These are phyloP conservation scores for Pachliopta kotzebuea DNA, from an alignment of 2,888 invertebrate genomes.

Conservation along the genomic window DNA sequence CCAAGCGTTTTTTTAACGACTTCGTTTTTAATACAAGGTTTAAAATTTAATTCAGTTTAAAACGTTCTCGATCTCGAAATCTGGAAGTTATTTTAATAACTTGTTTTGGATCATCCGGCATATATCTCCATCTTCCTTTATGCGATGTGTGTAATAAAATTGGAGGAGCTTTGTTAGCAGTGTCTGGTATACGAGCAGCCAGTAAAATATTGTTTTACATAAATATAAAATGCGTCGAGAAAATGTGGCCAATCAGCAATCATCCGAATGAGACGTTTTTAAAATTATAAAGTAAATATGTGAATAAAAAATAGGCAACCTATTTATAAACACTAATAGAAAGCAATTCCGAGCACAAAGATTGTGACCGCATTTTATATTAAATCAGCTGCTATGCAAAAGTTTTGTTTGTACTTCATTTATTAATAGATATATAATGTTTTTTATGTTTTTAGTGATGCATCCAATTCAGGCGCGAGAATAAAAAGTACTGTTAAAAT, in stretches of 20 bases:
- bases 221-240: not conserved
- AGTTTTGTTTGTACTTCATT: constrained; percentile 1
- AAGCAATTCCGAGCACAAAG: not conserved
- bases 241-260: not conserved
- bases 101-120: not conserved
- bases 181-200: not conserved
- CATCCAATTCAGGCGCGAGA: constrained; percentile 4
- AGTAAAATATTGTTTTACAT: not conserved
- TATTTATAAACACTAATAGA: constrained; percentile 1
- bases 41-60: constrained; percentile 1
- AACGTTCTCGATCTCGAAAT: not conserved
- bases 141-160: constrained; percentile 1
- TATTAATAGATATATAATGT: constrained; percentile 9
- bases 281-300: constrained; percentile 1
- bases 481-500: constrained; percentile 18
- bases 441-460: constrained; percentile 10
- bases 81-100: not conserved
- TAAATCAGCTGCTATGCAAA: not conserved
- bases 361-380: constrained; percentile 5
- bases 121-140: not conserved
- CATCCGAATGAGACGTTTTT: not conserved
- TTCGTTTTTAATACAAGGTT: not conserved
- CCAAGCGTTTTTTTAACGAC: constrained; percentile 17
- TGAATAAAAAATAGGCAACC: not conserved
- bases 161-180: not conserved